These are phyloP conservation scores for Dermatophagoides farinae DNA, from an alignment of 1,140 invertebrate genomes.

Conservation along the genomic window DNA sequence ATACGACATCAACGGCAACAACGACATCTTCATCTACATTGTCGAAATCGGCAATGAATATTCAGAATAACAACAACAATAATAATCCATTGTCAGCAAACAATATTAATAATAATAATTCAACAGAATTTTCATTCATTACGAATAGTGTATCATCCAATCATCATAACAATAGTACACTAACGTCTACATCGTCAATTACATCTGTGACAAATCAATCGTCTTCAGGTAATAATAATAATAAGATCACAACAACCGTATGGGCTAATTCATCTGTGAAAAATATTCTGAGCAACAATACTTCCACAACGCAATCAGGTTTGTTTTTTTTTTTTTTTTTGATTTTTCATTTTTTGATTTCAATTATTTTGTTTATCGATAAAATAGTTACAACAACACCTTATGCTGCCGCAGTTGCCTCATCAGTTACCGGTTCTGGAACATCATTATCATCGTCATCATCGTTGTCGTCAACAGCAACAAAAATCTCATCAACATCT, in stretches of 20 bases:
- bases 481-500: neutral
- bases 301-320: slow-evolving; percentile 13
- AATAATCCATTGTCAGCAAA: slow-evolving; percentile 14
- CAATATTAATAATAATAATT: neutral
- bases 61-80: slow-evolving; percentile 4
- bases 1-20: slow-evolving; percentile 17
- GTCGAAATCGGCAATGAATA: too few species aligned
- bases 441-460: neutral
- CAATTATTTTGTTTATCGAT: too few species aligned
- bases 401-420: slow-evolving; percentile 16
- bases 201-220: neutral
- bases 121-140: slow-evolving; percentile 15
- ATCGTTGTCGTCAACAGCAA: neutral
- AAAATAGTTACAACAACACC: neutral
- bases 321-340: slow-evolving; percentile 1
- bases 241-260: too few species aligned
- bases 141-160: neutral
- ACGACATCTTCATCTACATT: too few species aligned
- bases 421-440: neutral
- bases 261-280: neutral
- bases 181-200: too few species aligned
- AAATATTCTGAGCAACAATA: neutral
- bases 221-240: neutral
- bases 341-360: too few species aligned
- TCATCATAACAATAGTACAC: neutral